phyloP scores from a whole-genome alignment of 2,113 vertebrate species.

The Acanthochromis polyacanthus region DNA sequence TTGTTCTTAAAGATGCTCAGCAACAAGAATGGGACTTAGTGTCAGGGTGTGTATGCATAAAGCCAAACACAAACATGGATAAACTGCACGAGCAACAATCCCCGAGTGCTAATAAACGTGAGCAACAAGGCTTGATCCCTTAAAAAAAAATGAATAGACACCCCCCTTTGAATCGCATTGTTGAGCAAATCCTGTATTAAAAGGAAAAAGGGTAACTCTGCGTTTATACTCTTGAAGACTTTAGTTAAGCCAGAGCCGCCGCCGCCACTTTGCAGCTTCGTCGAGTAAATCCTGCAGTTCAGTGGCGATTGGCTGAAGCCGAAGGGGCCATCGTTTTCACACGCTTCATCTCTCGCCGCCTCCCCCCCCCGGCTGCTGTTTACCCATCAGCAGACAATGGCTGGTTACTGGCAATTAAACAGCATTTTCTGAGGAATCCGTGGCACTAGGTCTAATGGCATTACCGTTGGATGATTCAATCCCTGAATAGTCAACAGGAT shows the following conservation, averaged over 20 bases:
- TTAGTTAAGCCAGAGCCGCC: constrained; percentile 96
- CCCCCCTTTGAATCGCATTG: constrained; percentile 92
- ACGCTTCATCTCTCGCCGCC: constrained; percentile 60
- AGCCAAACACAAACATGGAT: constrained; percentile 74
- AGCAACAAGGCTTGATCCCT: constrained; percentile 95
- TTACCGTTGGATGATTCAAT: constrained; percentile 84
- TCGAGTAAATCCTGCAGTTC: constrained; percentile 75
- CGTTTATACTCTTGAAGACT: constrained; percentile 92
- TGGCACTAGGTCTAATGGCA: constrained; percentile 84
- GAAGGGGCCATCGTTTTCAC: constrained; percentile 80
- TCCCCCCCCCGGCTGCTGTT: constrained; percentile 73
- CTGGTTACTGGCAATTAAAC: constrained; percentile 85
- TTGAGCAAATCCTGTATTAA: constrained; percentile 97
- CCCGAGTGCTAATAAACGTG: constrained; percentile 91
- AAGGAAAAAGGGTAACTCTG: constrained; percentile 92
- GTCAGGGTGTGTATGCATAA: constrained; percentile 38
- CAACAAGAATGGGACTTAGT: constrained; percentile 66
- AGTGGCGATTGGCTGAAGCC: constrained; percentile 74
- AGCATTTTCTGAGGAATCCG: constrained; percentile 82
- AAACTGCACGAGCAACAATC: constrained; percentile 72
- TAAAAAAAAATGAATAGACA: constrained; percentile 90
- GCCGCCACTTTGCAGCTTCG: constrained; percentile 86
- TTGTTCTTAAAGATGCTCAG: constrained; percentile 64
- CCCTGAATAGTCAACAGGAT: constrained; percentile 87
- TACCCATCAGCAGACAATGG: constrained; percentile 85